These are phyloP conservation scores for Apostichopus japonicus DNA, from an alignment of 35 echinoderm and acorn worm species.

Conservation along the genomic window DNA sequence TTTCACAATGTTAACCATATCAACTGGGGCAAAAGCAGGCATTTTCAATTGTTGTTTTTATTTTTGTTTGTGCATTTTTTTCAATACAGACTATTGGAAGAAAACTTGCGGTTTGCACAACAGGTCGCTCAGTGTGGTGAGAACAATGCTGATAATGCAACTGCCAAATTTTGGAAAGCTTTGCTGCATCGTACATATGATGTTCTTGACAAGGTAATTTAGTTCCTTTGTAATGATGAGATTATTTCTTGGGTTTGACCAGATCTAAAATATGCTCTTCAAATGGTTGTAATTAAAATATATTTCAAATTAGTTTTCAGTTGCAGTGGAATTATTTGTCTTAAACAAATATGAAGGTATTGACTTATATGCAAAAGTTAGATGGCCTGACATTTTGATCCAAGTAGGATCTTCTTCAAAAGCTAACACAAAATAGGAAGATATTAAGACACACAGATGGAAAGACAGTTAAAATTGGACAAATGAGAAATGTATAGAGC, in stretches of 20 bases:
- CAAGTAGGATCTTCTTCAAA: too few species aligned
- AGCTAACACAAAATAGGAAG: too few species aligned
- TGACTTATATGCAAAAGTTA: too few species aligned
- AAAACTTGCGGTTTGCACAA: constrained; percentile 71
- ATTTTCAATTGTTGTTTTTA: not conserved
- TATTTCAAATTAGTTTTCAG: not conserved
- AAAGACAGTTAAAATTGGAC: too few species aligned
- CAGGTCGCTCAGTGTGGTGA: constrained; percentile 83
- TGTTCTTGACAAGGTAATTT: constrained; percentile 88
- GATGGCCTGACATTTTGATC: too few species aligned
- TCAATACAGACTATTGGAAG: constrained; percentile 74
- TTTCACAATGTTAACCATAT: too few species aligned
- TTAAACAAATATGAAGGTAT: too few species aligned
- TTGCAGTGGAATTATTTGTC: not conserved
- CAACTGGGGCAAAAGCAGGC: too few species aligned
- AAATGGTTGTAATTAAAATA: not conserved
- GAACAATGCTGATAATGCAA: constrained; percentile 68
- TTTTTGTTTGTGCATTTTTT: not conserved
- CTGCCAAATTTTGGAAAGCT: constrained; percentile 98
- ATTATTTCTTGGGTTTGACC: not conserved
- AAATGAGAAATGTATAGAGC: too few species aligned
- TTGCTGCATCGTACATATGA: constrained; percentile 89
- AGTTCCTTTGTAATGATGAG: not conserved
- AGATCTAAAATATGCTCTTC: not conserved
- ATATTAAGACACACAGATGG: too few species aligned